phyloP scores from a whole-genome alignment of 2,888 invertebrate genomes.

The Ischnus inquisitorius region DNA sequence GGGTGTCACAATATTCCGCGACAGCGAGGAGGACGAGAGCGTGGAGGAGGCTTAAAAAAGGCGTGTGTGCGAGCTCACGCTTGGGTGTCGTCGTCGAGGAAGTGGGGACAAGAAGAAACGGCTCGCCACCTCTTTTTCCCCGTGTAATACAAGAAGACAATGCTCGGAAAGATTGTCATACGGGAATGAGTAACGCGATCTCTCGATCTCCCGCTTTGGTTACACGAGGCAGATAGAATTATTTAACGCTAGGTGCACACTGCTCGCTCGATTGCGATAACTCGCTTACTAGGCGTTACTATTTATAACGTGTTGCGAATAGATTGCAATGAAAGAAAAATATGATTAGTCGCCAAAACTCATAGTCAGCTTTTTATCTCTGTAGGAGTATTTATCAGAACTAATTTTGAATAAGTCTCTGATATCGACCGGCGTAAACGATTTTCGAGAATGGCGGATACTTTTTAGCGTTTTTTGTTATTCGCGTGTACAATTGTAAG shows the following conservation, averaged over 20 bases:
- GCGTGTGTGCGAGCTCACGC: conserved; percentile 37
- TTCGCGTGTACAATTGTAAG: neutral
- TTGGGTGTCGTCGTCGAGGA: conserved; percentile 36
- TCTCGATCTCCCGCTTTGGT: conserved; percentile 77
- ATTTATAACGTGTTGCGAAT: too few species aligned
- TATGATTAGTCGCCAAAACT: too few species aligned
- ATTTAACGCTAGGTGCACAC: conserved; percentile 74
- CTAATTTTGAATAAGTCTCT: too few species aligned
- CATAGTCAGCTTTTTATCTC: too few species aligned
- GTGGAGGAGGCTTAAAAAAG: conserved; percentile 45
- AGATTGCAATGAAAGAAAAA: too few species aligned
- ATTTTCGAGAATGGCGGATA: too few species aligned
- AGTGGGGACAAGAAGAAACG: conserved; percentile 30
- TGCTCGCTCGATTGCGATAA: conserved; percentile 75
- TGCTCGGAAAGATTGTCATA: conserved; percentile 71
- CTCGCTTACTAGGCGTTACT: too few species aligned
- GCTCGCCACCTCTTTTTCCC: conserved; percentile 30
- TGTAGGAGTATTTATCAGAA: too few species aligned
- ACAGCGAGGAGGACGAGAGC: conserved; percentile 34
- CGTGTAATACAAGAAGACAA: conserved; percentile 82
- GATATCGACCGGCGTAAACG: too few species aligned
- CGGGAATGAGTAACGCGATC: conserved; percentile 78
- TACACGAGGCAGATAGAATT: conserved; percentile 75
- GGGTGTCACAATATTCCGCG: conserved; percentile 48
- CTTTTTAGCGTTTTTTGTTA: too few species aligned